Base-by-base conservation (phyloP, 2,888 invertebrate genomes). In the Diabrotica balteata region DNA sequence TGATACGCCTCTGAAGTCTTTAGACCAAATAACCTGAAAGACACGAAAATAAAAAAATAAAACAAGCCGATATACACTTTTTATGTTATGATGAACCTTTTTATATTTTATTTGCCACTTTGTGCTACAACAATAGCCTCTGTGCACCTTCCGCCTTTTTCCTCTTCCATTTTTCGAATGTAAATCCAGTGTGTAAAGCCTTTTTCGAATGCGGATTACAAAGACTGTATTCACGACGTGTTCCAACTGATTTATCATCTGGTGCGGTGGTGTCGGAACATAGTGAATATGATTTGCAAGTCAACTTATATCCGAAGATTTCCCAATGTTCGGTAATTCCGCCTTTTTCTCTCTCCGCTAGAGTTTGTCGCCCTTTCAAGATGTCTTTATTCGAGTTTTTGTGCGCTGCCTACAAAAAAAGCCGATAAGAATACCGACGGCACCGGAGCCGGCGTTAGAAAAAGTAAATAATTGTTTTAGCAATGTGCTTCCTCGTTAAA, bases 121-220 rank as follows among this genome's bases (percentile, higher is more conserved):
- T 46, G 17, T 8, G 53, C 44, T 53, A 61, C 47, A 61, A 59
- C 47, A 59, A 59, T 59, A 49, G 47, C 32, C 46, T 2, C 32
- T 32, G 32, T 32, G 44, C 32, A 42, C 32, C 61, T 53, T 51
- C 51, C 32, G n/a, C 46, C 7, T 43, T 52, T 57, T 50, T 50
- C 50, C 42, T 59, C 51, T 57, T 45, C 51, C 51, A 46, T 45
- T 64, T 67, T 67, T 63, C 55, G 51, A 44, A 54, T 63, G 59
- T 49, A 67, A 67, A 67, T 67, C 67, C 63, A 47, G 47, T 50
- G 55, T 55, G 63, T 63, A 67, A 59, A 67, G 59, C 59, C 67
- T 59, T 59, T 67, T 59, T 67, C 59, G 45, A 67, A 67, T 55
- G 63, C 67, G 67, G 67, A 67, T 67, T 67, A 67, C 67, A 63